Base-by-base conservation (phyloP, 1,140 invertebrate genomes). In the Scaptomyza hsui region DNA sequence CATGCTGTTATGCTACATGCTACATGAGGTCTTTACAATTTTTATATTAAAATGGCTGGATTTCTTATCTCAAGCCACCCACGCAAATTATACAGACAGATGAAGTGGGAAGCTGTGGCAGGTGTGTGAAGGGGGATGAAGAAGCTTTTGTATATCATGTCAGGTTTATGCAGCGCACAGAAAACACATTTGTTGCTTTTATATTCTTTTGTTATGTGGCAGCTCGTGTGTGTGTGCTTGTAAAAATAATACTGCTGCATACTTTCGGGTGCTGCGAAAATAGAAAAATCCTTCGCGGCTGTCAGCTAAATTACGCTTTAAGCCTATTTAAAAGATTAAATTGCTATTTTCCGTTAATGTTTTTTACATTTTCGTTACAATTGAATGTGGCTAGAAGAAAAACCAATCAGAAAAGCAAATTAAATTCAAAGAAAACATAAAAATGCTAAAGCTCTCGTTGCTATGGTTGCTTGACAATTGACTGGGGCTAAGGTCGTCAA, bases 41-140 rank as follows among this genome's bases (percentile, higher is more conserved):
- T 48, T 29, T 48, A 83, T 61, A 83, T 83, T 78, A 78, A 83
- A 83, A 75, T 63, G 21, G 57, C 59, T 60, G 49, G 32, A 39
- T 26, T 9, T 26, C 9, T 29, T 24, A 13, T 7, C 12, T 29
- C 21, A 7, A 29, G 37, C 59, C 29, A 39, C 29, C n/a, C 59
- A 26, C n/a, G 53, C 60, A 45, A 26, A 21, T 53, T 74, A 42
- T 37, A 35, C 18, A 35, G 44, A 6, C 26, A 15, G 39, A 13
- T 1, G 21, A 15, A 13, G 12, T 3, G 24, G 1, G 1, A 16
- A 10, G 16, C 0, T 24, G 48, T 18, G 16, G 32, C 12, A 32
- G 13, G 9, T 35, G 6, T 10, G 26, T 9, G 6, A 7, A 29
- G 7, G 26, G 6, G 26, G 6, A 29, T 9, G 26, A n/a, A n/a